Evolutionary conservation across 2,113 vertebrate genomes (phyloP).

Genomic region (Anhinga rufa): DNA sequence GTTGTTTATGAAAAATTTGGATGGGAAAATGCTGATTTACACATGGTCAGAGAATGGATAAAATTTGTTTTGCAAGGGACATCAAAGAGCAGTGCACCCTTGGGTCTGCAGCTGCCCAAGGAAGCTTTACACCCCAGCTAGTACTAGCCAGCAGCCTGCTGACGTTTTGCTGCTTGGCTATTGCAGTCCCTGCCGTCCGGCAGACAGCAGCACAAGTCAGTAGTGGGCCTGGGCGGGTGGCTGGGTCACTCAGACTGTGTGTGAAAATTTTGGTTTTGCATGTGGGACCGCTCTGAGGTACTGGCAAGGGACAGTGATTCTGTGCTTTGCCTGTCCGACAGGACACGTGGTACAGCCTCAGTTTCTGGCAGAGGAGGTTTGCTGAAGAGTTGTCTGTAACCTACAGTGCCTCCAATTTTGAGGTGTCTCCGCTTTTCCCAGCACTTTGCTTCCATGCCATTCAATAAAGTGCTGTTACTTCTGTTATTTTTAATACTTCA

Average conservation of each 20-base stretch:
- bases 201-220: background rate
- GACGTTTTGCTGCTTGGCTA: background rate
- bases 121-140: background rate
- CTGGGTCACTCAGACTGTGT: background rate
- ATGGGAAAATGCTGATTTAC: background rate
- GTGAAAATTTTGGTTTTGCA: background rate
- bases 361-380: background rate
- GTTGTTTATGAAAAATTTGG: background rate
- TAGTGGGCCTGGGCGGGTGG: background rate
- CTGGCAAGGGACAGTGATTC: background rate
- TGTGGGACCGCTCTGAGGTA: background rate
- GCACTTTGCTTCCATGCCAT: background rate
- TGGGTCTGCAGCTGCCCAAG: background rate
- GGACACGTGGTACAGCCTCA: background rate
- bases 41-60: background rate
- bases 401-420: background rate
- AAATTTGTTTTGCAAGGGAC: background rate
- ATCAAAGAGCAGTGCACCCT: background rate
- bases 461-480: background rate
- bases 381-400: background rate
- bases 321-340: background rate
- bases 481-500: background rate
- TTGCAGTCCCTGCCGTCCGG: background rate
- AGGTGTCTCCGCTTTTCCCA: background rate
- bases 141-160: background rate